Evolutionary conservation across 2,113 vertebrate species (phyloP).

Genomic region (Alouatta palliata): DNA sequence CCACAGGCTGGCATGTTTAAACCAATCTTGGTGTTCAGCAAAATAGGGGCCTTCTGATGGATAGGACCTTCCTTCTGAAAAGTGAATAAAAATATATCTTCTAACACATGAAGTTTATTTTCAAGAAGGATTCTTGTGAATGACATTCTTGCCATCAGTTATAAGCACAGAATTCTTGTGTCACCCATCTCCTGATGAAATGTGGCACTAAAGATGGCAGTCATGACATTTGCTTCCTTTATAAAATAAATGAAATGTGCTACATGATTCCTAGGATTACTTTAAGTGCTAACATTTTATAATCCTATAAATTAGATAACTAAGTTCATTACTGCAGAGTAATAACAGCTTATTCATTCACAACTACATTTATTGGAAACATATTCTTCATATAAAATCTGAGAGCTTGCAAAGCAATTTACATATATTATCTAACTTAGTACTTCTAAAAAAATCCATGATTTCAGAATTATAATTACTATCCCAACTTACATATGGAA

Average conservation of each 20-base stretch:
- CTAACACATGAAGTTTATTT: neutral
- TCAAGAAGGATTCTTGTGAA: neutral
- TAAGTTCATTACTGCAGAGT: neutral
- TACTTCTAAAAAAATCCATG: neutral
- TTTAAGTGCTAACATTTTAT: neutral
- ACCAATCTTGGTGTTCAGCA: neutral
- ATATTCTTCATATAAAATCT: conserved; percentile 42
- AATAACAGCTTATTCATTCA: conserved; percentile 55
- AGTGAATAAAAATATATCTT: neutral
- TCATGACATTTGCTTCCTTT: neutral
- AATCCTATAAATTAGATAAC: conserved; percentile 9
- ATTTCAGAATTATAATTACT: conserved; percentile 34
- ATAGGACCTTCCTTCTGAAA: neutral
- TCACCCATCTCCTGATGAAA: neutral
- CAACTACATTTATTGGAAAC: conserved; percentile 48
- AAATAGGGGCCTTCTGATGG: neutral
- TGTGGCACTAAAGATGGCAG: neutral
- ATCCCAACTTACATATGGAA: neutral
- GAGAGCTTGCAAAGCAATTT: conserved; percentile 52
- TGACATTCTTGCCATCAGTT: neutral
- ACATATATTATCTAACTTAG: conserved; percentile 56
- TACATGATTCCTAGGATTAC: neutral
- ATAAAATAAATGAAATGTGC: neutral
- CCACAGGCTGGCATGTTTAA: neutral
- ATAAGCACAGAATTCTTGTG: neutral